Evolutionary conservation across 2,113 vertebrate species (phyloP).

Genomic region (Ammospiza nelsoni): DNA sequence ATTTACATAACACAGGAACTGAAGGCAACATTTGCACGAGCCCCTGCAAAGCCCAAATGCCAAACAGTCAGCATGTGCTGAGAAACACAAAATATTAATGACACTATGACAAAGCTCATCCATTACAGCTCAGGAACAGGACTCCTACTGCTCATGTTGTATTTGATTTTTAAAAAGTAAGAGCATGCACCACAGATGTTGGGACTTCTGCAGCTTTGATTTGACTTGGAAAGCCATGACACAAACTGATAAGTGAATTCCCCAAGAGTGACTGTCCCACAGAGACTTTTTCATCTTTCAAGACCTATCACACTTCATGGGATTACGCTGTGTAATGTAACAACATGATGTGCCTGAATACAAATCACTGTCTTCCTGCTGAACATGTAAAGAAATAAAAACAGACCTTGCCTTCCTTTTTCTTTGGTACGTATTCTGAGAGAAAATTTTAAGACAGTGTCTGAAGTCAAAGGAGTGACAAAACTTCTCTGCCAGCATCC

Average conservation of each 20-base stretch:
- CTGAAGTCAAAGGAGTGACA: constrained; percentile 34
- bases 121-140: constrained; percentile 20
- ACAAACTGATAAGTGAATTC: constrained; percentile 41
- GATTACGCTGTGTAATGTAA: constrained; percentile 6
- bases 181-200: not conserved
- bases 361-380: constrained; percentile 33
- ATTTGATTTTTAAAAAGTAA: constrained; percentile 14
- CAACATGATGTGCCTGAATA: constrained; percentile 24
- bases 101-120: not conserved
- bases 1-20: not conserved
- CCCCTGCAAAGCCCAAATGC: not conserved
- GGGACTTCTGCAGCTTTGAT: constrained; percentile 32
- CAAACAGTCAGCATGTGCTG: not conserved
- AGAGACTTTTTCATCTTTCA: constrained; percentile 46
- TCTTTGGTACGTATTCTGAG: not conserved
- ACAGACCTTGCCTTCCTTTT: not conserved
- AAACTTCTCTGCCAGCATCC: constrained; percentile 9
- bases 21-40: not conserved
- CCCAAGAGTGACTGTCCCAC: not conserved
- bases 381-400: constrained; percentile 18
- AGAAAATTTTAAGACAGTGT: not conserved
- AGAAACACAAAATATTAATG: constrained; percentile 49
- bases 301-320: constrained; percentile 16
- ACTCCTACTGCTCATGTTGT: constrained; percentile 6
- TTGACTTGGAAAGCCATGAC: not conserved